Percentiles rank a stretch among this genome's conserved stretches.
Evolutionary conservation across 2,888 invertebrate species (phyloP).

Genomic region (Dryomyza anilis): DNA sequence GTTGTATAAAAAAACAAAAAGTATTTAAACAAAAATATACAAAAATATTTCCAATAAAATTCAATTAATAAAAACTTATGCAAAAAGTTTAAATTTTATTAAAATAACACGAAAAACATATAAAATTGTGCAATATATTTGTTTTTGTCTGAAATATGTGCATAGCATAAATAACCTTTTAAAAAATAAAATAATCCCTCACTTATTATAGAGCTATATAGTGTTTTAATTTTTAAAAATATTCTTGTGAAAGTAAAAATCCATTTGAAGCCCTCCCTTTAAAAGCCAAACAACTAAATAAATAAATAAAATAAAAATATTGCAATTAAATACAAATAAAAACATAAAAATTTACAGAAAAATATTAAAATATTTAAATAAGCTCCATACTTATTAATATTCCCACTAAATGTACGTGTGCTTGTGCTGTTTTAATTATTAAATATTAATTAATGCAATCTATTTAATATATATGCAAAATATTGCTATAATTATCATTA

Average conservation of each 20-base stretch:
- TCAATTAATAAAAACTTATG: slow-evolving; percentile 8
- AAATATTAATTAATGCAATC: neutral
- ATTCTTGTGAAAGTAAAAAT: slow-evolving; percentile 22
- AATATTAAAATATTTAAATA: neutral
- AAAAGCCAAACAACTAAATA: slow-evolving; percentile 20
- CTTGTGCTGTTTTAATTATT: slow-evolving; percentile 2
- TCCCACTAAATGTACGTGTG: neutral
- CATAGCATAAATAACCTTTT: slow-evolving; percentile 8
- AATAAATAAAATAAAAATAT: neutral
- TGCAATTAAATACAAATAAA: slow-evolving; percentile 1
- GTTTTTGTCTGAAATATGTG: neutral
- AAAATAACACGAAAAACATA: neutral
- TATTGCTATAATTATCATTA: neutral
- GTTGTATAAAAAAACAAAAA: neutral
- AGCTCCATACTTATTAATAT: neutral
- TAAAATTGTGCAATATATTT: slow-evolving; percentile 22
- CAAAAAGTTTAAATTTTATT: neutral
- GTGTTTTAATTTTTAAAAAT: slow-evolving; percentile 20
- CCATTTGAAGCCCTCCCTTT: neutral
- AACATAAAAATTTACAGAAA: slow-evolving; percentile 18
- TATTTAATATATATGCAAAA: too few relatives aligned
- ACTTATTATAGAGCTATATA: too few relatives aligned
- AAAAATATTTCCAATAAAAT: neutral
- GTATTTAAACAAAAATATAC: neutral
- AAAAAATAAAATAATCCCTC: neutral